Conservation (phyloP, 2,797 vertebrate genomes). For the Neomorphus geoffroyi region DNA sequence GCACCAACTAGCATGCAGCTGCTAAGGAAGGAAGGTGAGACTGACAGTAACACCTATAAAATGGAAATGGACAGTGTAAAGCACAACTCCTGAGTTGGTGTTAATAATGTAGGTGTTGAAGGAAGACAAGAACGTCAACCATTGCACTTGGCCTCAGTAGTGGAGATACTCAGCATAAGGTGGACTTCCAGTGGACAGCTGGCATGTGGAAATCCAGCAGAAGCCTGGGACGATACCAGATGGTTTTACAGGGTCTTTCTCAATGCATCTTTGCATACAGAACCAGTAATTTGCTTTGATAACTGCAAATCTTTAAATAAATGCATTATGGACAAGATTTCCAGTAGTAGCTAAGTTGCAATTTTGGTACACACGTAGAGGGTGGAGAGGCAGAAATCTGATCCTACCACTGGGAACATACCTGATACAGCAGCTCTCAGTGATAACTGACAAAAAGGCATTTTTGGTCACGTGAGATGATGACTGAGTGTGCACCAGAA, state of each 20-base stretch:
- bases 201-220: neutral
- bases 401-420: neutral
- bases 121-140: neutral
- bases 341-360: neutral
- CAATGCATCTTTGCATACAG: neutral
- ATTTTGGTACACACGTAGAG: neutral
- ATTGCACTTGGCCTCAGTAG: neutral
- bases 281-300: neutral
- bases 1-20: neutral
- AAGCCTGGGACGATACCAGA: neutral
- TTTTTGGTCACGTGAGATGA: neutral
- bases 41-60: neutral
- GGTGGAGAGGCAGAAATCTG: neutral
- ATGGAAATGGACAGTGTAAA: neutral
- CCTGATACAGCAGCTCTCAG: neutral
- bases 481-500: neutral
- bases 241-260: neutral
- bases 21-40: neutral
- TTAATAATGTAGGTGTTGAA: neutral
- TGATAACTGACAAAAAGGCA: neutral
- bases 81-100: neutral
- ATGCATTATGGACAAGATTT: fast-evolving
- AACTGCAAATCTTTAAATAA: neutral
- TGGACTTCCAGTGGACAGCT: neutral
- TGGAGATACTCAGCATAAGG: neutral